Evolutionary conservation across 2,888 invertebrate species (phyloP).

Genomic region (Tinea pellionella): DNA sequence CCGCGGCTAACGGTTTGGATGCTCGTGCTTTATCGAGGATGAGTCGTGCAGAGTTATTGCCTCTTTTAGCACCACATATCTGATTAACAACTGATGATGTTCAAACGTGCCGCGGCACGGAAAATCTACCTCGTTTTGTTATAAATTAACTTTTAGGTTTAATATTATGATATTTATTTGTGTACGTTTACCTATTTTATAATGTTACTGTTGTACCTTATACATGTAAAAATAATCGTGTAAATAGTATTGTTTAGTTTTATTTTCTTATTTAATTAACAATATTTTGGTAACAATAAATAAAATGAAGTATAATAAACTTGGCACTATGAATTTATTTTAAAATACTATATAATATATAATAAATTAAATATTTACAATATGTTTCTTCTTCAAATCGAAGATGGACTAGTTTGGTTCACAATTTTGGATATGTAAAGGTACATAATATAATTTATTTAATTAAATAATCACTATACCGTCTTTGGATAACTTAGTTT

Average conservation of each 20-base stretch:
- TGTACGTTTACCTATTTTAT: constrained; percentile 24
- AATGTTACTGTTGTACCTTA: constrained; percentile 31
- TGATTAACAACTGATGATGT: constrained; percentile 24
- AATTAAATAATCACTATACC: background rate
- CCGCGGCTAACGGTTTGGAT: constrained; percentile 87
- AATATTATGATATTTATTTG: constrained; percentile 57
- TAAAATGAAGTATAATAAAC: background rate
- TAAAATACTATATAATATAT: constrained; percentile 6
- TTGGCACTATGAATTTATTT: background rate
- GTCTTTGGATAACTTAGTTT: background rate
- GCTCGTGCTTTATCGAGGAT: constrained; percentile 88
- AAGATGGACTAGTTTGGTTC: background rate
- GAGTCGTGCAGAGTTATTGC: constrained; percentile 88
- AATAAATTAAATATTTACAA: background rate
- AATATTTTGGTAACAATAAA: background rate
- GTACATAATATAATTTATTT: background rate
- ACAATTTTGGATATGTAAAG: background rate
- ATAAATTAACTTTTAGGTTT: constrained; percentile 55
- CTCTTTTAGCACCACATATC: constrained; percentile 80
- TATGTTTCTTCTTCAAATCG: background rate
- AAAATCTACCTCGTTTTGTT: constrained; percentile 67
- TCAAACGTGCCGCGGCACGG: constrained; percentile 40
- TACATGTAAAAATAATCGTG: constrained; percentile 16
- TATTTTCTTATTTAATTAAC: background rate
- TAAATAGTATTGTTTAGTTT: constrained; percentile 1